phyloP scores from a whole-genome alignment of 2,888 invertebrate genomes.

The Cephus pulcher region DNA sequence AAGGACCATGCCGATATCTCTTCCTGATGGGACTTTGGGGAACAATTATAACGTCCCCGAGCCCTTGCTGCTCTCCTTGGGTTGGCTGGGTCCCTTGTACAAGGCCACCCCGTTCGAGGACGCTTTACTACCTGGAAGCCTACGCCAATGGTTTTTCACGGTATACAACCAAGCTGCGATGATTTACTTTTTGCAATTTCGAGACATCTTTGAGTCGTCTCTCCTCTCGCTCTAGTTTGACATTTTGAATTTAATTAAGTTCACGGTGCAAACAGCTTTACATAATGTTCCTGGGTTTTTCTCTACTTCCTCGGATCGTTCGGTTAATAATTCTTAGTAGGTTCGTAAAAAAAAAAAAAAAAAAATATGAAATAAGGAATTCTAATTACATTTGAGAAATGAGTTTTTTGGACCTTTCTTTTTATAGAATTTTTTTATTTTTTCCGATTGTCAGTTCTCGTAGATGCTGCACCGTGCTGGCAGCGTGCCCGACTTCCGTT shows the following conservation, averaged over 20 bases:
- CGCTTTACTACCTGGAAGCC: no score
- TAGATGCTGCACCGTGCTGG: conserved; percentile 21
- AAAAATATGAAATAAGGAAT: no score
- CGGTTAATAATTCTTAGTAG: not conserved
- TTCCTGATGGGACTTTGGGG: conserved; percentile 54
- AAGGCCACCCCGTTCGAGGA: not conserved
- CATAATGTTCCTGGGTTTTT: not conserved
- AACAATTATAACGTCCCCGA: conserved; percentile 51
- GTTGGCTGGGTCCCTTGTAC: not conserved
- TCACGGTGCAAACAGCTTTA: not conserved
- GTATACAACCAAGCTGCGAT: not conserved
- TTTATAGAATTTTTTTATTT: not conserved
- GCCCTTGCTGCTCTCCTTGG: conserved; percentile 15
- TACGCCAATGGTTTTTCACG: not conserved
- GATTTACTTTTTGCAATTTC: not conserved
- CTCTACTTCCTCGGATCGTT: no score
- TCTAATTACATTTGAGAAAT: not conserved
- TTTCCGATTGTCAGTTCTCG: not conserved
- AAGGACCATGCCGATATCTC: conserved; percentile 47
- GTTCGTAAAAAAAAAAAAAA: not conserved
- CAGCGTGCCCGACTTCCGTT: conserved; percentile 27
- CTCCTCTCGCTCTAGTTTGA: not conserved
- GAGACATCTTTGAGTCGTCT: not conserved
- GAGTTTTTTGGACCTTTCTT: no score
- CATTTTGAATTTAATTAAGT: not conserved